Evolutionary conservation across 2,113 vertebrate species (phyloP).

Genomic region (Chelonoidis abingdonii): DNA sequence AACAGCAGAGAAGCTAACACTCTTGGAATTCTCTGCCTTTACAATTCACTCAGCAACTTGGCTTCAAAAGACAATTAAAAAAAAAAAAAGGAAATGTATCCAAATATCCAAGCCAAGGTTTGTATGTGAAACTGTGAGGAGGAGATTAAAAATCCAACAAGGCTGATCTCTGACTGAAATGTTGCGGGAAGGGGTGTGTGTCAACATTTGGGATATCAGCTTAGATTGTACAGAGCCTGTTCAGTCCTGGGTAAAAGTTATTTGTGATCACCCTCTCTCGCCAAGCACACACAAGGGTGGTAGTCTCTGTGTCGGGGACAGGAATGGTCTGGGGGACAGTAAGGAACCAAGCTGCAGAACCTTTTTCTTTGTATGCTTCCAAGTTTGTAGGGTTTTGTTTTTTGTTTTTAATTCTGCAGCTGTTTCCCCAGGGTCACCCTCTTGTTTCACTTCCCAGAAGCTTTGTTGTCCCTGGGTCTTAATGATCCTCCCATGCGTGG

Average conservation of each 20-base stretch:
- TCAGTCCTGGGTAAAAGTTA: not conserved
- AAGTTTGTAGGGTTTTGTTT: not conserved
- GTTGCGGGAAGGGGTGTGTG: not conserved
- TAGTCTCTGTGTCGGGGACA: not conserved
- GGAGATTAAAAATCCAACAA: conserved; percentile 41
- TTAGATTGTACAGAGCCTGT: not conserved
- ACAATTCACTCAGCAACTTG: conserved; percentile 73
- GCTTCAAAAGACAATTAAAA: conserved; percentile 60
- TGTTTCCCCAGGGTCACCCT: not conserved
- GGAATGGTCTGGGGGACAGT: not conserved
- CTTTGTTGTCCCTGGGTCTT: not conserved
- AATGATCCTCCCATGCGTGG: not conserved
- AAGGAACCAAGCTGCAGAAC: not conserved
- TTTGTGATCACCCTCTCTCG: not conserved
- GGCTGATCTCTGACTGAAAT: not conserved
- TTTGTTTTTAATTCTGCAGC: not conserved
- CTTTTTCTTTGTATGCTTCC: not conserved
- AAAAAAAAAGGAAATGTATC: conserved; percentile 38
- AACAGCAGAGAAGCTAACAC: conserved; percentile 72
- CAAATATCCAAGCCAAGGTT: conserved; percentile 58
- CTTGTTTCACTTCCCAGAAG: not conserved
- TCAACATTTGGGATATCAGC: not conserved
- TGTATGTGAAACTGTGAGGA: conserved; percentile 58
- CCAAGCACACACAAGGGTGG: fast-evolving
- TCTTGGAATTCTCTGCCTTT: conserved; percentile 77